A percentile compares a stretch with the other conserved stretches of the same genome.
phyloP scores from a whole-genome alignment of 2,888 invertebrate genomes.

The Drosophila nr. medialis region DNA sequence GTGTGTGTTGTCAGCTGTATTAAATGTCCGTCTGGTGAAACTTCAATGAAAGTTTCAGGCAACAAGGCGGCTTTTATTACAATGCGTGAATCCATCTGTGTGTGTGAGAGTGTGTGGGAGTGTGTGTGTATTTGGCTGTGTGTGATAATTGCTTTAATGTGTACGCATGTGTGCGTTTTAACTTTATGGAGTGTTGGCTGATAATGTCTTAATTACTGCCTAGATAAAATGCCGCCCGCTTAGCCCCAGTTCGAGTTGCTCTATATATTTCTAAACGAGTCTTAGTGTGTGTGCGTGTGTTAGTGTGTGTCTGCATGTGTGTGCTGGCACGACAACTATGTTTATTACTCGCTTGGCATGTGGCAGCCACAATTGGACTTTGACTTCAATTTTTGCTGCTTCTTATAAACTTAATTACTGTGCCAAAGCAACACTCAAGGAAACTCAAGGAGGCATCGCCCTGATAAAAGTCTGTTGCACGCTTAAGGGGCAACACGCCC shows the following conservation, averaged over 20 bases:
- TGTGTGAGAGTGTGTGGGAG: constrained; percentile 6
- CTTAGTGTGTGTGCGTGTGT: background rate
- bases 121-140: constrained; percentile 30
- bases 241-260: constrained; percentile 48
- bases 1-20: constrained; percentile 52
- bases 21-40: constrained; percentile 62
- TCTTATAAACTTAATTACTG: constrained; percentile 73
- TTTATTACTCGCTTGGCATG: constrained; percentile 66
- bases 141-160: constrained; percentile 78
- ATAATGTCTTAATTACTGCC: constrained; percentile 79
- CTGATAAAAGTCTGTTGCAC: constrained; percentile 33
- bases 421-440: constrained; percentile 29
- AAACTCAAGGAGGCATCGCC: constrained; percentile 6
- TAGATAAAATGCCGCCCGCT: constrained; percentile 74
- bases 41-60: constrained; percentile 67
- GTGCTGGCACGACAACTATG: constrained; percentile 72
- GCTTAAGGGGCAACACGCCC: constrained; percentile 37
- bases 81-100: background rate
- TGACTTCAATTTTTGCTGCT: constrained; percentile 37
- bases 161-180: constrained; percentile 78
- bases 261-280: constrained; percentile 19
- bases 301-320: constrained; percentile 2
- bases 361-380: constrained; percentile 52
- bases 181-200: constrained; percentile 79
- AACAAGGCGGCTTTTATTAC: constrained; percentile 24